Conservation (phyloP, 2,888 invertebrate genomes). For the Iphiclides podalirius region DNA sequence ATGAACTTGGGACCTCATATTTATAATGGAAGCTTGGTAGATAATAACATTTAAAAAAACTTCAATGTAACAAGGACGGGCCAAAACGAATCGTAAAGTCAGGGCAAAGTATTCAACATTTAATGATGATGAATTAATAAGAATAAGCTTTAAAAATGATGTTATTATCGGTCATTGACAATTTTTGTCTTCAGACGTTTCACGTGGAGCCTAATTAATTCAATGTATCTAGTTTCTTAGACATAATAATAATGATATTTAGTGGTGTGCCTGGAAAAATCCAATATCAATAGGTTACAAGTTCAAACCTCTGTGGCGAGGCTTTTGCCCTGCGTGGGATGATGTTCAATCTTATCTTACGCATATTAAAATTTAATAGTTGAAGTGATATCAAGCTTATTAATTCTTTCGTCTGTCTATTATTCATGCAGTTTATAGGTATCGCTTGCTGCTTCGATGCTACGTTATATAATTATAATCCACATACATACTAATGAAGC, state of each 20-base stretch:
- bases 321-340: conserved; percentile 20
- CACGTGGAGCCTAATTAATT: not conserved
- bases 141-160: not conserved
- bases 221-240: conserved; percentile 5
- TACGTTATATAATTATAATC: not conserved
- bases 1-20: too few species aligned
- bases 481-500: not conserved
- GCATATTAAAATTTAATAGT: conserved; percentile 1
- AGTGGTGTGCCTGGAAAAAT: conserved; percentile 10
- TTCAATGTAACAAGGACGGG: too few species aligned
- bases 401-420: conserved; percentile 1
- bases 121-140: not conserved
- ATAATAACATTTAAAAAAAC: too few species aligned
- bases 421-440: not conserved
- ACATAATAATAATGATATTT: conserved; percentile 11
- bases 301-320: conserved; percentile 5
- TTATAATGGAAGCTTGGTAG: too few species aligned
- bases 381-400: not conserved
- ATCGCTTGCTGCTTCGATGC: not conserved
- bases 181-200: not conserved
- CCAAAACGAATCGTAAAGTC: too few species aligned
- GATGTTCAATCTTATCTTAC: not conserved
- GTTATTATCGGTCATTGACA: too few species aligned
- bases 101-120: too few species aligned
- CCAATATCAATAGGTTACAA: conserved; percentile 10